These are phyloP conservation scores for Orchesella flavescens DNA, from an alignment of 2,888 invertebrate species.

Conservation along the genomic window DNA sequence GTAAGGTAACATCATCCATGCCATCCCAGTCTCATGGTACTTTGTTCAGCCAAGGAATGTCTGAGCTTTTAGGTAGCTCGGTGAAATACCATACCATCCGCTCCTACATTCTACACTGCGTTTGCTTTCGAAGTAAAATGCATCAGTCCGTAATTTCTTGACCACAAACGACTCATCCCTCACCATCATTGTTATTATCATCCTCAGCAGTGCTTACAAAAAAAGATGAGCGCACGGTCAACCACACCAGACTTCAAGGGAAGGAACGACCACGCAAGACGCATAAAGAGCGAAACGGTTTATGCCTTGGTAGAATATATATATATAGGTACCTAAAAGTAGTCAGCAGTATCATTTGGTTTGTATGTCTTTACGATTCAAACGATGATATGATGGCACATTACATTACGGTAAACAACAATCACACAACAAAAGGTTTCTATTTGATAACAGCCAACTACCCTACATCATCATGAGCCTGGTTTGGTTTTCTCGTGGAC, in stretches of 20 bases:
- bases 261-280: neutral
- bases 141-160: slow-evolving; percentile 30
- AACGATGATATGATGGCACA: too few species aligned
- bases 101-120: neutral
- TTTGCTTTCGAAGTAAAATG: neutral
- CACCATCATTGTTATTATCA: slow-evolving; percentile 9
- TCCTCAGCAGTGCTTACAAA: slow-evolving; percentile 11
- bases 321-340: too few species aligned
- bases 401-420: slow-evolving; percentile 6
- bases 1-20: too few species aligned
- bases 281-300: slow-evolving; percentile 5
- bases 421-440: neutral
- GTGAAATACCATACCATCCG: too few species aligned
- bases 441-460: neutral
- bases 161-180: slow-evolving; percentile 36
- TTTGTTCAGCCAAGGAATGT: too few species aligned
- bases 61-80: too few species aligned
- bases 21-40: too few species aligned
- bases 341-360: too few species aligned
- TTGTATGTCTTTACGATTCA: too few species aligned
- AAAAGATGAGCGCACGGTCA: slow-evolving; percentile 34
- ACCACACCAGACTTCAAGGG: neutral
- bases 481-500: too few species aligned
- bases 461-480: too few species aligned
- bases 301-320: neutral